Evolutionary conservation across 2,888 invertebrate genomes (phyloP), one percentile per base, ranked within the genome.

Genomic region (Trileptium ribeirensis): DNA sequence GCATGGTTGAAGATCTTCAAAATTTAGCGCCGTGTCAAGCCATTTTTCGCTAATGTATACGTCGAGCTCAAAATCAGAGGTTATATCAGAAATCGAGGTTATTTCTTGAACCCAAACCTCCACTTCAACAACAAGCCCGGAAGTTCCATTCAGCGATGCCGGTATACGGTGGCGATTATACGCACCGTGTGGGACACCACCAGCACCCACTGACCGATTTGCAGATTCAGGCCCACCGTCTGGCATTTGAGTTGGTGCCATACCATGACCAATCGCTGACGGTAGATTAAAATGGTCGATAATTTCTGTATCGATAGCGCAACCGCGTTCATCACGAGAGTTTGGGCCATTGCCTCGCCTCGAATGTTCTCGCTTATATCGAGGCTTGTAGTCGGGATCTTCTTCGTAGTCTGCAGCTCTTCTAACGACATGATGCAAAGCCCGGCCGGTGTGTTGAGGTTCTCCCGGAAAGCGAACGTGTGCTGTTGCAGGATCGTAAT

Each of bases 11-110:
- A 87, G 79, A 36, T 85, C 83, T 8, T 84, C 82, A 82, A 86
- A 88, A 82, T 85, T 84, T 1, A 88, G 83, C 0, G 86, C 86
- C 0, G 86, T 86, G 81, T 88, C 88, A 64, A 84, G 82, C 88
- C 88, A 88, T 84, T 86, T 87, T 81, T 88, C 88, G 34, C 85
- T 86, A 81, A 88, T 87, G 83, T 88, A 88, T 78, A 88, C 88
- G 81, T 88, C 88, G 70, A 88, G 83, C 86, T 88, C 82, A 70
- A 83, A 83, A 40, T 83, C 83, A 24, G 81, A 81, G 1, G 83
- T 83, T 37, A 82, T 82, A 38, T 83, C 83, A 51, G 80, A 79
- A 29, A 83, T 83, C 33, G 81, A 75, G 1, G 83, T 83, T n/a
- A 83, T 79, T 38, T 83, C 83, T 67, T 83, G 81, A 19, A 83